These are phyloP conservation scores for Drosophila flavopinicola DNA, from an alignment of 2,888 invertebrate genomes.

Conservation along the genomic window DNA sequence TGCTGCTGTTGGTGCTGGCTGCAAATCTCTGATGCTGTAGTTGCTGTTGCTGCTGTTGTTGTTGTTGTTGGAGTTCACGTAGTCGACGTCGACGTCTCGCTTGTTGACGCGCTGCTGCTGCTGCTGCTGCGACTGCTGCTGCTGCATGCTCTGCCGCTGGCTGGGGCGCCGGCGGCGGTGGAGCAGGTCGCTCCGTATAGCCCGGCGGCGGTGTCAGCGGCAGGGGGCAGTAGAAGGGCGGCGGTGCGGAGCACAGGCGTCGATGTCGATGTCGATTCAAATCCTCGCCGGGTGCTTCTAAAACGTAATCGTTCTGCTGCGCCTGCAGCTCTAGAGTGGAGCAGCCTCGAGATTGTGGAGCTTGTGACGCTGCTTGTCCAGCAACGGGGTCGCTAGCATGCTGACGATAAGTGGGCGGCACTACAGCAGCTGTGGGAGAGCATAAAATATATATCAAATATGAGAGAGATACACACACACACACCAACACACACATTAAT, in stretches of 20 bases:
- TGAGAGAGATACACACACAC: conserved; percentile 4
- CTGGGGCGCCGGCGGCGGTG: conserved; percentile 23
- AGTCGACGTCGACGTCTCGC: conserved; percentile 63
- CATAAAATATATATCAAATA: background rate
- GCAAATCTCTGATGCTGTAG: conserved; percentile 65
- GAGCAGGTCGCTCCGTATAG: conserved; percentile 67
- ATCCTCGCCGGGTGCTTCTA: conserved; percentile 52
- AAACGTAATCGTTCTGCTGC: conserved; percentile 61
- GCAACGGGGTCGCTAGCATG: conserved; percentile 26
- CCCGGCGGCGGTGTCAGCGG: conserved; percentile 82
- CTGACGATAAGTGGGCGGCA: conserved; percentile 53
- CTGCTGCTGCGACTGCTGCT: conserved; percentile 27
- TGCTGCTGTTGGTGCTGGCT: conserved; percentile 60
- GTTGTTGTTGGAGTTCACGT: conserved; percentile 63
- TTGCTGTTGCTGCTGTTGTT: conserved; percentile 58
- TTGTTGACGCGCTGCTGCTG: conserved; percentile 62
- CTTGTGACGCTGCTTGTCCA: conserved; percentile 24
- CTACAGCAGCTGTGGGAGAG: conserved; percentile 28
- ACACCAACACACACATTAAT: conserved; percentile 42
- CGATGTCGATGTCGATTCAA: conserved; percentile 48
- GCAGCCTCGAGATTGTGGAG: conserved; percentile 28
- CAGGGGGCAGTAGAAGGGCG: conserved; percentile 73
- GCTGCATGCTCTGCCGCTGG: conserved; percentile 40
- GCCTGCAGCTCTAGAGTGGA: conserved; percentile 50
- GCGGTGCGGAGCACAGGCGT: conserved; percentile 67